Conservation (phyloP, 64 coral and sea anemone genomes). For the Dendronephthya gigantea region DNA sequence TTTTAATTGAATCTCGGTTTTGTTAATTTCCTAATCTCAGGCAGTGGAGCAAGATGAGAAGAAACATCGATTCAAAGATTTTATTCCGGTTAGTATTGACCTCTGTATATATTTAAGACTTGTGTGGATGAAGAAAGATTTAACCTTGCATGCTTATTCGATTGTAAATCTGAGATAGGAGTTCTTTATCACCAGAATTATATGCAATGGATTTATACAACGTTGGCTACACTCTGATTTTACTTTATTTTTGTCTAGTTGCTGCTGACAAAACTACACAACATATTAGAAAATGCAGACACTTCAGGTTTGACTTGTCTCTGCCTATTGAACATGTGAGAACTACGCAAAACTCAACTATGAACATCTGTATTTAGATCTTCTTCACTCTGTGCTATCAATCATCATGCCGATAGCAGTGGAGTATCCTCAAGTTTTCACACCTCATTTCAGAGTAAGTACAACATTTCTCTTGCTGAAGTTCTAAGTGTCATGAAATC, state of each 20-base stretch:
- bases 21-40: background rate
- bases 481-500: background rate
- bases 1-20: background rate
- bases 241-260: constrained; percentile 25
- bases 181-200: too few species aligned
- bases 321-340: background rate
- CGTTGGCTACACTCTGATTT: too few species aligned
- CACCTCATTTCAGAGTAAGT: constrained; percentile 86
- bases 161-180: too few species aligned
- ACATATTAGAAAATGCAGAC: constrained; percentile 91
- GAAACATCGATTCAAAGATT: constrained; percentile 39
- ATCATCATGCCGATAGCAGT: constrained; percentile 88
- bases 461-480: background rate
- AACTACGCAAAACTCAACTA: too few species aligned
- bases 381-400: constrained; percentile 66
- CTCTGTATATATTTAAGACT: background rate
- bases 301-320: constrained; percentile 51
- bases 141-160: too few species aligned
- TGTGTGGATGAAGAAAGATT: too few species aligned
- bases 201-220: too few species aligned
- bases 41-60: constrained; percentile 40
- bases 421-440: constrained; percentile 89
- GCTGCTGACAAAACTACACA: constrained; percentile 79
- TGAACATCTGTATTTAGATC: constrained; percentile 43
- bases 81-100: constrained; percentile 28